These are phyloP conservation scores for Harpagifer antarcticus DNA, from an alignment of 2,797 vertebrate species.

Conservation along the genomic window DNA sequence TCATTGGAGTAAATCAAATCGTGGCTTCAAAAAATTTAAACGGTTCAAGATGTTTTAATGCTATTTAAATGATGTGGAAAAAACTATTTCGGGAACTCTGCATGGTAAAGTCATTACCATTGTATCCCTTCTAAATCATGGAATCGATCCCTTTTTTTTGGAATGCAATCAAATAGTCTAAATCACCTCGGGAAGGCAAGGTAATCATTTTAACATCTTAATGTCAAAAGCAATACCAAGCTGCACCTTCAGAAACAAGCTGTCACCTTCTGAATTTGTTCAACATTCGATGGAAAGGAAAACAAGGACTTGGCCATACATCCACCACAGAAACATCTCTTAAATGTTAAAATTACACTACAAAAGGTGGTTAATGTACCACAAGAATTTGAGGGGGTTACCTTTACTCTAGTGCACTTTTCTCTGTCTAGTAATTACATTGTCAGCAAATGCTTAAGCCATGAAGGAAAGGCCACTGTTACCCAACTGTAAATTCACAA, in stretches of 20 bases:
- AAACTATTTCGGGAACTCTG: constrained; percentile 36
- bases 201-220: constrained; percentile 45
- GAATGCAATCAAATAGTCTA: constrained; percentile 78
- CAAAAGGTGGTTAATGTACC: constrained; percentile 72
- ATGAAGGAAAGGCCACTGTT: constrained; percentile 91
- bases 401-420: constrained; percentile 80
- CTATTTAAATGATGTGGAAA: constrained; percentile 38
- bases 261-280: constrained; percentile 30
- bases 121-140: constrained; percentile 66
- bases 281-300: constrained; percentile 61
- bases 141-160: constrained; percentile 79
- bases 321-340: constrained; percentile 73
- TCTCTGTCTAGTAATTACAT: constrained; percentile 86
- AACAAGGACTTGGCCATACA: constrained; percentile 65
- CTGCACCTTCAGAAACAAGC: constrained; percentile 55
- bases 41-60: constrained; percentile 51
- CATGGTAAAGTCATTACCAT: constrained; percentile 55
- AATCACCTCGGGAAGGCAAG: constrained; percentile 57
- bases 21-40: constrained; percentile 50
- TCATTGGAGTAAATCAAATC: constrained; percentile 57
- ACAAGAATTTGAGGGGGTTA: constrained; percentile 65
- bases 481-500: constrained; percentile 89
- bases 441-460: constrained; percentile 87
- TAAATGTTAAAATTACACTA: constrained; percentile 72
- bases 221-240: constrained; percentile 49